phyloP scores from a whole-genome alignment of 2,113 vertebrate genomes.

The Callipepla squamata region DNA sequence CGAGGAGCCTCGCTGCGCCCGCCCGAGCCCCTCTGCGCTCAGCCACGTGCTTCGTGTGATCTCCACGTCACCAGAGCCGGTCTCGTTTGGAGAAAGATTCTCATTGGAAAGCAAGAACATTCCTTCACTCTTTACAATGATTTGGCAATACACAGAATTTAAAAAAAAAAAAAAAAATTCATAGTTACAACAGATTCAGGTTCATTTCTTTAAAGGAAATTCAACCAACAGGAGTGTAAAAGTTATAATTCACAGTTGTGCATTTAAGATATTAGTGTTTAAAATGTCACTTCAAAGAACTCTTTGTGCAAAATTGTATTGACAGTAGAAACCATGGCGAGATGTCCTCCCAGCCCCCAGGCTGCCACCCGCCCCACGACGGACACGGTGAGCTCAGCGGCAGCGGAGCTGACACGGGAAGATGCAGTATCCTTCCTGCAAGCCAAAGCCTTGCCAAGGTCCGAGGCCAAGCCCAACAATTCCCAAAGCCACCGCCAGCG shows the following conservation, averaged over 20 bases:
- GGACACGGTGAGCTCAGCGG: neutral
- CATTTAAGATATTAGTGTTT: constrained; percentile 70
- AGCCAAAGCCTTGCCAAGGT: constrained; percentile 52
- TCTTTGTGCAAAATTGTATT: constrained; percentile 69
- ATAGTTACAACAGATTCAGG: constrained; percentile 58
- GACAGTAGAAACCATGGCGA: constrained; percentile 62
- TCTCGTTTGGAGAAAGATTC: constrained; percentile 30
- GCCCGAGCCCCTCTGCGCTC: neutral
- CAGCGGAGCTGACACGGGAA: constrained; percentile 15
- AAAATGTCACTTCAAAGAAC: constrained; percentile 69
- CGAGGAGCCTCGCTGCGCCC: neutral
- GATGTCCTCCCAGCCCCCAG: constrained; percentile 27
- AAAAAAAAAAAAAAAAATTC: constrained; percentile 67
- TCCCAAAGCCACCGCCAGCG: constrained; percentile 37
- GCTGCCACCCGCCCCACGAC: neutral
- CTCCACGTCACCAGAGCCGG: constrained; percentile 43
- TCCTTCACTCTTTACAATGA: constrained; percentile 62
- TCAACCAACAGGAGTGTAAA: constrained; percentile 69
- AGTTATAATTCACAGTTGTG: constrained; percentile 74
- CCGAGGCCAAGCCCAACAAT: constrained; percentile 32
- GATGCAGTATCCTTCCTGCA: constrained; percentile 55
- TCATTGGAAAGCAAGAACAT: constrained; percentile 54
- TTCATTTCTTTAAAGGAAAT: constrained; percentile 67
- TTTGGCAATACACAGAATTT: constrained; percentile 65
- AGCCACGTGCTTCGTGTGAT: neutral